A percentile compares a stretch with the other conserved stretches of the same genome.
Conservation (phyloP, 1,140 invertebrate species). For the Leptonema lineaticorne region DNA sequence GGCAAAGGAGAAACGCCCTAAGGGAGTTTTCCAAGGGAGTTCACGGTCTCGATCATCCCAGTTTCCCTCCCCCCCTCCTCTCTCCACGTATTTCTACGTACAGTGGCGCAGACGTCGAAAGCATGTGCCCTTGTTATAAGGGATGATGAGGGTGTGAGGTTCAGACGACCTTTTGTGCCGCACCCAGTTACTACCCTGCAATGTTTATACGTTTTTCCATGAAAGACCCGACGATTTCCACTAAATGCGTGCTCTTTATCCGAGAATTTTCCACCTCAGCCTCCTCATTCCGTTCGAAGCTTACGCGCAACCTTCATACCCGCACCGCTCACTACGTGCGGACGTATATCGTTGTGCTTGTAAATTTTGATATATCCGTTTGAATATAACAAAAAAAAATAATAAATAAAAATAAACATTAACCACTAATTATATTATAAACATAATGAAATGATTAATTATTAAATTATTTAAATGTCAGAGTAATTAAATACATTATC, state of each 20-base stretch:
- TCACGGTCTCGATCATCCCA: background rate
- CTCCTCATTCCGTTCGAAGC: no score
- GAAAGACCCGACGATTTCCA: slow-evolving; percentile 16
- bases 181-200: slow-evolving; percentile 6
- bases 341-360: no score
- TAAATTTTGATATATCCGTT: no score
- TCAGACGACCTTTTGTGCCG: background rate
- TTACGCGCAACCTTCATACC: no score
- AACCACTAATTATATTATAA: no score
- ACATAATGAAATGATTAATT: no score
- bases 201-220: slow-evolving; percentile 28
- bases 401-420: no score
- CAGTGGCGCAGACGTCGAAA: background rate
- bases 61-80: background rate
- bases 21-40: background rate
- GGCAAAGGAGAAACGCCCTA: no score
- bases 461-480: no score
- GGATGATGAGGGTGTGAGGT: background rate
- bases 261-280: background rate
- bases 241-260: background rate
- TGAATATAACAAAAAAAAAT: no score
- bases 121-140: background rate
- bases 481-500: no score
- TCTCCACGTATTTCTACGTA: background rate
- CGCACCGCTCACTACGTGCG: no score